Percentiles rank a stretch among this genome's conserved stretches.
phyloP scores from a whole-genome alignment of 2,113 vertebrate species.

The Ondatra zibethicus region DNA sequence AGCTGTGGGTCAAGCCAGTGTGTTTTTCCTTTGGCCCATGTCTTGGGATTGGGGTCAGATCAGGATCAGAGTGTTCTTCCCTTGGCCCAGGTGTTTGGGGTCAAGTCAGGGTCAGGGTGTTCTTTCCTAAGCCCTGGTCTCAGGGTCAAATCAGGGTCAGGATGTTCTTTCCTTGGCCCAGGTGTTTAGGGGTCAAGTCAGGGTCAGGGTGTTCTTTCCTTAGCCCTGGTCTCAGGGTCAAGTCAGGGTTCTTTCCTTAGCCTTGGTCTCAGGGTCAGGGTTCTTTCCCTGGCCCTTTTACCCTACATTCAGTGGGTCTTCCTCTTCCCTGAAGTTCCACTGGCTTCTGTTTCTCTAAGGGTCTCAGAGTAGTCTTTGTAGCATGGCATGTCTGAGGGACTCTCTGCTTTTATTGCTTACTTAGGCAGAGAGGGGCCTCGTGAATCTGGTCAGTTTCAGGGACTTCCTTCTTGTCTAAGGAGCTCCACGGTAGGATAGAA shows the following conservation, averaged over 20 bases:
- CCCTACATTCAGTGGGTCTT: neutral
- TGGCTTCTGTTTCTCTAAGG: neutral
- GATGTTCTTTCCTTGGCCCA: neutral
- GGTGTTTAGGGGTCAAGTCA: neutral
- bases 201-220: neutral
- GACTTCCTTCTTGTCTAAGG: neutral
- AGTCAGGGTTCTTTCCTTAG: neutral
- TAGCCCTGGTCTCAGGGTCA: neutral
- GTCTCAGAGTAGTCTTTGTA: neutral
- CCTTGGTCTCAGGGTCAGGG: neutral
- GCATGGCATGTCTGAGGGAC: neutral
- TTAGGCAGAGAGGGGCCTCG: no score
- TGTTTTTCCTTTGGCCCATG: neutral
- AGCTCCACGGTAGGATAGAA: neutral
- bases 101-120: neutral
- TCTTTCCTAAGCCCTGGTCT: neutral
- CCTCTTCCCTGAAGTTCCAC: neutral
- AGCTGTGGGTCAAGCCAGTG: neutral
- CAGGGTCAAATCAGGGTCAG: neutral
- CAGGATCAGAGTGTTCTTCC: neutral
- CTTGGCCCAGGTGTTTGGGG: neutral
- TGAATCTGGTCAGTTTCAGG: neutral
- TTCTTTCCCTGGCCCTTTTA: neutral
- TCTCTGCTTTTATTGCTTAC: neutral
- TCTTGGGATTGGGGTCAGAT: neutral